Base-by-base conservation (phyloP, 53 echinoderm and acorn worm genomes). In the Apostichopus leukothele region DNA sequence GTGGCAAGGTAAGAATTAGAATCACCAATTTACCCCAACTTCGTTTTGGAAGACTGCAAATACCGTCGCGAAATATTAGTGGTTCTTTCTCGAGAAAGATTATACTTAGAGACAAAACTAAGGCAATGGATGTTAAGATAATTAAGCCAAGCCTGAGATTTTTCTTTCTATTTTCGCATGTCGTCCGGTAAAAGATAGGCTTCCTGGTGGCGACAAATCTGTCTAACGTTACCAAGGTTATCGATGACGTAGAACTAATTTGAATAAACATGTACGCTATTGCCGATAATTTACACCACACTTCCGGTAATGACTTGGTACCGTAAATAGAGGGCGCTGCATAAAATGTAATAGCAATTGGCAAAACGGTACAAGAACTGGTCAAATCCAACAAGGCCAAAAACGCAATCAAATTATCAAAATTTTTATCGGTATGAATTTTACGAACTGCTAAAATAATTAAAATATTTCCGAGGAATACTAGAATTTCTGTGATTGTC, bases 181-280 rank as follows among this genome's bases (percentile, higher is more conserved):
- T 83, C 7, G 86, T 89, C 74, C 86, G 71, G 73, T 94, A 94
- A 51, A 94, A 86, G 75, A 94, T 90, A 9, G 94, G 94, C 86
- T 90, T 92, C 50, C 86, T 74, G 60, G 92, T 86, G 6, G 94
- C 94, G n/a, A 92, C 80, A 78, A 90, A 94, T 7, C 94, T 90
- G 83, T 94, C 94, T 23, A 90, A 20, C 52, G 92, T 94, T 90
- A 94, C 92, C 4, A 94, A 60, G 4, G 94, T 90, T 11, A 94
- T 83, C 1, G 88, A 76, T 6, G 77, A 54, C n/a, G 92, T 92
- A 4, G 94, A 92, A 27, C 73, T 68, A 8, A 94, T 53, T 73
- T 90, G 92, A 53, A 90, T 74, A 14, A 73, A 74, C 5, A 84
- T 77, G n/a, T 86, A 90, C 19, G 67, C 19, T 13, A 84, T 76